Percentiles rank a stretch among this genome's conserved stretches.
Evolutionary conservation across 30 jellyfish, hydroid and myxozoan species (phyloP).

Genomic region (Hydra vulgaris): DNA sequence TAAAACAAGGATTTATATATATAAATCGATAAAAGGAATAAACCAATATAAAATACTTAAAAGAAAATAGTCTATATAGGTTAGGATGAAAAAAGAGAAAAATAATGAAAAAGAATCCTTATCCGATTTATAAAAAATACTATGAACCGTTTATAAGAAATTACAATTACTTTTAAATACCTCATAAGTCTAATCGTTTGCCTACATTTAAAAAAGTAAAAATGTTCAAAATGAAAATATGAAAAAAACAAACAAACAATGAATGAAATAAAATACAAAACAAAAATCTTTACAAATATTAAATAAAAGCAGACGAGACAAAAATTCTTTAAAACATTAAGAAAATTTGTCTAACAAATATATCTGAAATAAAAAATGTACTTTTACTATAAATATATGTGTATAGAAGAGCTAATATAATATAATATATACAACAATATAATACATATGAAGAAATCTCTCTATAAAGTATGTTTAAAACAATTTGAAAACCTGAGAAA

Average conservation of each 20-base stretch:
- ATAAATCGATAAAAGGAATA: too few relatives aligned
- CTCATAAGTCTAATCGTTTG: not conserved
- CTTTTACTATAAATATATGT: not conserved
- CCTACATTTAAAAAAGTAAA: not conserved
- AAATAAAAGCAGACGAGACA: not conserved
- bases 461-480: not conserved
- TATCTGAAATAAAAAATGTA: not conserved
- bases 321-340: not conserved
- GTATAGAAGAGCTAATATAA: not conserved
- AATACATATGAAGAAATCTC: not conserved
- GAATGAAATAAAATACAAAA: not conserved
- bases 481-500: not conserved
- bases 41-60: too few relatives aligned
- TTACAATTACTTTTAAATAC: not conserved
- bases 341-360: not conserved
- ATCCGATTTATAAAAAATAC: not conserved
- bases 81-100: not conserved
- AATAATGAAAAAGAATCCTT: not conserved
- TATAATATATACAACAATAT: not conserved
- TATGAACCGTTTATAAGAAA: not conserved
- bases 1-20: too few relatives aligned
- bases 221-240: not conserved
- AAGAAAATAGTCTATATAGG: too few relatives aligned
- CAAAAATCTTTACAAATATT: not conserved
- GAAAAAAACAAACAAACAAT: too few relatives aligned